Base-by-base conservation (phyloP, 2,888 invertebrate species). In the Cosmorhoe ocellata region DNA sequence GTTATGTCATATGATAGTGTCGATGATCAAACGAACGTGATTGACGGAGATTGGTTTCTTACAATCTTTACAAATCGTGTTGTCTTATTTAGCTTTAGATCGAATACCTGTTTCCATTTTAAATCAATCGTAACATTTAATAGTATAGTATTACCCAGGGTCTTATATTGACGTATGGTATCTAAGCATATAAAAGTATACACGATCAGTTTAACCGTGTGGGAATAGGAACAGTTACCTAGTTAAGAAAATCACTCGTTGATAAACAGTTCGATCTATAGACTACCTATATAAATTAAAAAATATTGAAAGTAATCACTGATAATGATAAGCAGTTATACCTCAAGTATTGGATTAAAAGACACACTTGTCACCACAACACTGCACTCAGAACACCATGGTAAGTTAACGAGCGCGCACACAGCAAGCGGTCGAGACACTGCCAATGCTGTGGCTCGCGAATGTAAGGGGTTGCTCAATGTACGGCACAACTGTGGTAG, bases 401-500 rank as follows among this genome's bases (percentile, higher is more conserved):
- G 46, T 48, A 43, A 36, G 18, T 27, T 9, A 31, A 51, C 66
- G 65, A 61, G 64, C 65, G 64, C 66, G 53, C 67, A 57, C 61
- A 51, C 64, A 61, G 66, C 64, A 34, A 50, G 50, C 47, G 54
- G 46, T 51, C 51, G 58, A 60, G 34, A 56, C 58, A 56, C 60
- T 64, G 64, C 22, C 24, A 6, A 10, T 10, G n/a, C 57, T 51
- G 55, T 59, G 41, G 44, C 42, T 48, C 51, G 41, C 46, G 47
- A 49, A 65, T 63, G 68, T 63, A 58, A 46, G 32, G 39, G 47
- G 50, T 69, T 67, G 65, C 68, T 61, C 18, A 18, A 18, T 4
- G n/a, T n/a, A n/a, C n/a, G n/a, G n/a, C n/a, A n/a, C 65, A 68
- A 71, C 51, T n/a, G 43, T 18, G 48, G 45, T 53, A 56, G 56